Conservation (phyloP, 1,140 invertebrate species). For the Teleopsis dalmanni region DNA sequence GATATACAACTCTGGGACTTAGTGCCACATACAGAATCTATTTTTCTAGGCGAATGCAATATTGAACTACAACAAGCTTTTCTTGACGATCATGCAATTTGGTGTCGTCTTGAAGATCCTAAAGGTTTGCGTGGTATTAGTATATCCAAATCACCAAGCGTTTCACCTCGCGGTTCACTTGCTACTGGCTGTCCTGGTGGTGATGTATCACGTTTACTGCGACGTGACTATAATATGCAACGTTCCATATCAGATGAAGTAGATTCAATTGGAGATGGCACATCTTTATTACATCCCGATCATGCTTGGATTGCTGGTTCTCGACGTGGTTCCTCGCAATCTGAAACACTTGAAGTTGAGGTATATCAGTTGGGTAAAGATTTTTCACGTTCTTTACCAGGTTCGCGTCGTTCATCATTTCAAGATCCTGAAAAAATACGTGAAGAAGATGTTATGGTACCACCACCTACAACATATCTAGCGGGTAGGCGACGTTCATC, state of each 20-base stretch:
- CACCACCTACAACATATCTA: constrained; percentile 52
- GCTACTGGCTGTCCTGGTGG: constrained; percentile 46
- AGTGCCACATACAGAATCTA: constrained; percentile 68
- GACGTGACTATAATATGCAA: constrained; percentile 59
- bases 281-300: constrained; percentile 71
- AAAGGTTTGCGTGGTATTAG: constrained; percentile 52
- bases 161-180: constrained; percentile 72
- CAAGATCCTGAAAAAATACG: constrained; percentile 55
- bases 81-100: constrained; percentile 74
- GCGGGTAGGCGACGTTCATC: constrained; percentile 68
- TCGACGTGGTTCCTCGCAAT: constrained; percentile 73
- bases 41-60: constrained; percentile 76
- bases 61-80: constrained; percentile 71
- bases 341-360: constrained; percentile 75
- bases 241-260: constrained; percentile 65
- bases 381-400: constrained; percentile 75
- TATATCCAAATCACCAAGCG: constrained; percentile 59
- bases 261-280: constrained; percentile 62
- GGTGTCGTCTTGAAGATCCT: constrained; percentile 79
- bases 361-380: constrained; percentile 77
- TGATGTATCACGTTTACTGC: constrained; percentile 52
- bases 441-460: constrained; percentile 47
- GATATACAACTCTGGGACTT: constrained; percentile 84
- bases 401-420: constrained; percentile 74
- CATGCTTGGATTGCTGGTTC: constrained; percentile 70